Evolutionary conservation across 1,140 invertebrate genomes (phyloP).

Genomic region (Atta colombica): DNA sequence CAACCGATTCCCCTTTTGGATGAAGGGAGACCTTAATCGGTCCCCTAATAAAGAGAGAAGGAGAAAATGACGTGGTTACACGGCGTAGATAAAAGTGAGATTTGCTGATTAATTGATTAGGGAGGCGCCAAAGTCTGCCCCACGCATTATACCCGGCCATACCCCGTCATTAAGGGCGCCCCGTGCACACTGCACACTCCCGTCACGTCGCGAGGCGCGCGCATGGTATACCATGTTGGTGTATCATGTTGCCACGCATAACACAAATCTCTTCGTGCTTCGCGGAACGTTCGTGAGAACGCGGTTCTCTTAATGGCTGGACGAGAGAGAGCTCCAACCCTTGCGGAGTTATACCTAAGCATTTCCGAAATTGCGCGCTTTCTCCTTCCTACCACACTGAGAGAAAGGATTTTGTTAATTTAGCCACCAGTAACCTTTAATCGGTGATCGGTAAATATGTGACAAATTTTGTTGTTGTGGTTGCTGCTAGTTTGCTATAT

Average conservation of each 20-base stretch:
- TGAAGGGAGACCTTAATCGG: conserved; percentile 70
- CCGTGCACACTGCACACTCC: conserved; percentile 55
- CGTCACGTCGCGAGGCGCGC: conserved; percentile 23
- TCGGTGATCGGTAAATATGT: no score
- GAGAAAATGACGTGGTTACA: conserved; percentile 73
- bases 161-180: conserved; percentile 80
- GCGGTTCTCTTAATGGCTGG: conserved; percentile 27
- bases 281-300: no score
- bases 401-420: no score
- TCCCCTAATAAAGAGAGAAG: conserved; percentile 76
- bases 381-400: background rate
- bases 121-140: conserved; percentile 82
- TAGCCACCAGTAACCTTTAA: no score
- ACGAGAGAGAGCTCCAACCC: background rate
- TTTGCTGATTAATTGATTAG: conserved; percentile 86
- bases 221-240: conserved; percentile 9
- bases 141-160: conserved; percentile 77
- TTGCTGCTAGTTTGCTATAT: no score
- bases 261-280: conserved; percentile 68
- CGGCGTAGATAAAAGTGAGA: conserved; percentile 78
- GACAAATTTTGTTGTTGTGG: no score
- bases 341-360: background rate
- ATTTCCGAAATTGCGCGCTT: conserved; percentile 6
- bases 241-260: background rate
- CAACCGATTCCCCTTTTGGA: conserved; percentile 18